phyloP scores from a whole-genome alignment of 1,140 invertebrate species.

The Trialeurodes vaporariorum region DNA sequence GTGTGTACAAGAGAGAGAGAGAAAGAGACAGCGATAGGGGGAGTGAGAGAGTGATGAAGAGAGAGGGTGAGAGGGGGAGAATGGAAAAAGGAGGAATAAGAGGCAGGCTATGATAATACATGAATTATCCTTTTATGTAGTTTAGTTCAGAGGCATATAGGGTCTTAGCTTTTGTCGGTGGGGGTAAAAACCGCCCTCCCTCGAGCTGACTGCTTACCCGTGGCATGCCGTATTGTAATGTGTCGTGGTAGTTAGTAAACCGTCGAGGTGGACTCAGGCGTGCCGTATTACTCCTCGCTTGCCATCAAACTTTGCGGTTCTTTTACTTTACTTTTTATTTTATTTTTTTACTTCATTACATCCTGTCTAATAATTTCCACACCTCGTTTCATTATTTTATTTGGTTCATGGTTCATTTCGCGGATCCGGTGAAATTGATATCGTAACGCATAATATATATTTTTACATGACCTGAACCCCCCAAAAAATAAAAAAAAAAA shows the following conservation, averaged over 20 bases:
- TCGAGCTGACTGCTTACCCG: background rate
- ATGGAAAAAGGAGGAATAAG: background rate
- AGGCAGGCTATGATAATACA: background rate
- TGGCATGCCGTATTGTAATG: background rate
- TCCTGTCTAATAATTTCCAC: no score
- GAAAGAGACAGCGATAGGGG: no score
- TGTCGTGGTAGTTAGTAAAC: background rate
- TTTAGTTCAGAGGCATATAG: no score
- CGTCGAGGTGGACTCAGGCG: background rate
- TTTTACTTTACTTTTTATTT: background rate
- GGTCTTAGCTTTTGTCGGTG: background rate
- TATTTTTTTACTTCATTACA: background rate
- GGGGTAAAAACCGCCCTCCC: background rate
- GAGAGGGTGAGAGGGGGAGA: no score
- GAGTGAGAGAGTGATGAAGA: no score
- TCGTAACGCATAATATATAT: no score
- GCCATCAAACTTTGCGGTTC: background rate
- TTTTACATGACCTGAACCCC: no score
- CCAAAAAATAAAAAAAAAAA: no score
- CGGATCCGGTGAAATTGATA: no score
- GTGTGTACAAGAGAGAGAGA: no score
- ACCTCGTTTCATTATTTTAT: background rate
- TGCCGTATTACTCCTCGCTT: background rate
- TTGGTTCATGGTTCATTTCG: no score
- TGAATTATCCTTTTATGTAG: conserved; percentile 1